phyloP scores from a whole-genome alignment of 1,140 invertebrate genomes.

The Drosophila bocqueti region DNA sequence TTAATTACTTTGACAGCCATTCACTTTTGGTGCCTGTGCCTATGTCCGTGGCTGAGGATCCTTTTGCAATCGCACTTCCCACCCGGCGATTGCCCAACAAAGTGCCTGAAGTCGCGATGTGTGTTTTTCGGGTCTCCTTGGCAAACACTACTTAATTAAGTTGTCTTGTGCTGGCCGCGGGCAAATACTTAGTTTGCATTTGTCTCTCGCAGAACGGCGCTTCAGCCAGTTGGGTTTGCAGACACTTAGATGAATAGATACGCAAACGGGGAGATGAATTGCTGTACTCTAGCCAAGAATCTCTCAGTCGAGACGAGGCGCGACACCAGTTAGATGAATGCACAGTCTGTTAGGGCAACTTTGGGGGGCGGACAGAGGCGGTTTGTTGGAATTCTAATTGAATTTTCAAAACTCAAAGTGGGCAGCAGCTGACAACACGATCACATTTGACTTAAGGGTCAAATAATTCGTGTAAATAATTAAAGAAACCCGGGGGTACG shows the following conservation, averaged over 20 bases:
- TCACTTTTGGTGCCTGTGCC: slow-evolving; percentile 18
- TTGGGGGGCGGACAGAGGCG: slow-evolving; percentile 4
- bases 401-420: slow-evolving; percentile 21
- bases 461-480: no score
- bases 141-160: slow-evolving; percentile 58
- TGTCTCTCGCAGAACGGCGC: slow-evolving; percentile 5
- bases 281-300: not conserved
- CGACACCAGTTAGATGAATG: not conserved
- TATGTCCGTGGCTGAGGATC: slow-evolving; percentile 35
- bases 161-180: slow-evolving; percentile 16
- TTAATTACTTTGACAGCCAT: slow-evolving; percentile 42
- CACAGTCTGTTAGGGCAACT: not conserved
- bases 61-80: slow-evolving; percentile 59
- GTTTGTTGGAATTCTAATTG: slow-evolving; percentile 19
- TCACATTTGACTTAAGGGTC: not conserved
- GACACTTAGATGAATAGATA: slow-evolving; percentile 8
- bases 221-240: slow-evolving; percentile 8
- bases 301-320: not conserved
- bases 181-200: slow-evolving; percentile 51
- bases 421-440: not conserved
- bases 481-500: not conserved
- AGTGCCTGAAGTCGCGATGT: slow-evolving; percentile 3
- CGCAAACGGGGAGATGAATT: slow-evolving; percentile 8
- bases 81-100: slow-evolving; percentile 54
- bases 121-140: slow-evolving; percentile 29